Conservation (phyloP, 2,888 invertebrate species). For the Parapristionchus giblindavisi region DNA sequence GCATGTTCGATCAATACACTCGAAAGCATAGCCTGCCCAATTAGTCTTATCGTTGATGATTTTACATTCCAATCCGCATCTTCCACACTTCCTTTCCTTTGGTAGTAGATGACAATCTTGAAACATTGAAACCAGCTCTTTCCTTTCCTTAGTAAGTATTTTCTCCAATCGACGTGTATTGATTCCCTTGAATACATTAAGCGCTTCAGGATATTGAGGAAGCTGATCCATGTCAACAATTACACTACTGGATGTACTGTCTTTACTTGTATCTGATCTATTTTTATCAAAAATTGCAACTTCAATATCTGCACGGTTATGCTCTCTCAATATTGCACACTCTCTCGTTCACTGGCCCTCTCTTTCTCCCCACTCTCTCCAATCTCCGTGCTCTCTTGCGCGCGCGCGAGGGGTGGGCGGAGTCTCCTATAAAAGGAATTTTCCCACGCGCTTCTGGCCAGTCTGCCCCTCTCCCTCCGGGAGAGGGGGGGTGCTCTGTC, state of each 20-base stretch:
- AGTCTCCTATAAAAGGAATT: slow-evolving; percentile 6
- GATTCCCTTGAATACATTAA: not conserved
- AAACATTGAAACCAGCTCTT: not conserved
- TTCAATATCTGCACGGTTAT: too few relatives aligned
- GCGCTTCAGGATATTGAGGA: not conserved
- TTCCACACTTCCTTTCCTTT: not conserved
- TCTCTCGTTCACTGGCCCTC: not conserved
- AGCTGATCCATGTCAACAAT: too few relatives aligned
- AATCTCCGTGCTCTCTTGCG: not conserved
- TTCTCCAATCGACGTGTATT: not conserved
- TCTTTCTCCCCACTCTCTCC: not conserved
- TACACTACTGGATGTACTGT: too few relatives aligned
- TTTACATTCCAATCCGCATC: too few relatives aligned
- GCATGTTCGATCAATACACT: not conserved
- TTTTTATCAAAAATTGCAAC: too few relatives aligned
- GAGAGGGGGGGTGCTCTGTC: too few relatives aligned
- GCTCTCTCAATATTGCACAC: slow-evolving; percentile 3
- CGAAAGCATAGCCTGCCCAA: not conserved
- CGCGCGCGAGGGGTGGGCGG: too few relatives aligned
- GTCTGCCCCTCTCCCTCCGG: slow-evolving; percentile 12
- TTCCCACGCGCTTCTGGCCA: not conserved
- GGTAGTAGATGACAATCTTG: not conserved
- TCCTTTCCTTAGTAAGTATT: not conserved
- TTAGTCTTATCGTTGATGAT: too few relatives aligned
- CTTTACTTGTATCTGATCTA: too few relatives aligned